phyloP scores from a whole-genome alignment of 2,113 vertebrate genomes.

The Catharus fuscescens region DNA sequence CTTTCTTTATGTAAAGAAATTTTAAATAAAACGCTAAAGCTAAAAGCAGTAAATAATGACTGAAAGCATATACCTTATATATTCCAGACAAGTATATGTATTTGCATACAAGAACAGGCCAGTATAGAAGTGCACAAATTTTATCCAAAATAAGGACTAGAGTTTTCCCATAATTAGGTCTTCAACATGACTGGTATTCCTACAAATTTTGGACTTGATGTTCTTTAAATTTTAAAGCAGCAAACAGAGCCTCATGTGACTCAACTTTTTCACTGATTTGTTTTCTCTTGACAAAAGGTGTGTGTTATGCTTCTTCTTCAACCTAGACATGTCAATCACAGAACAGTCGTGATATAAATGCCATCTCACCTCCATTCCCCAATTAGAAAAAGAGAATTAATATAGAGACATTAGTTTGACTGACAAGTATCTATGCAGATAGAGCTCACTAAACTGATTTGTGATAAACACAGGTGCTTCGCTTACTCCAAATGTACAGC shows the following conservation, averaged over 20 bases:
- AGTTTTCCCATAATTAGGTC: not conserved
- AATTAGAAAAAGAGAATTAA: conserved; percentile 58
- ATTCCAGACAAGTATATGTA: not conserved
- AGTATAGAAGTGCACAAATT: not conserved
- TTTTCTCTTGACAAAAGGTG: not conserved
- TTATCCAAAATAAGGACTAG: not conserved
- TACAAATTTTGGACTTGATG: not conserved
- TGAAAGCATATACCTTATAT: not conserved
- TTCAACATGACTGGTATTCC: rapidly evolving
- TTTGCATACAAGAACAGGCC: not conserved
- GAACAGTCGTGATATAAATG: conserved; percentile 40
- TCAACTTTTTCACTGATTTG: not conserved
- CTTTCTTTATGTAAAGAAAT: not conserved
- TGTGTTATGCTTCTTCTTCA: not conserved
- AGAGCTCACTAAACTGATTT: conserved; percentile 19
- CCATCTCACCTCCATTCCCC: conserved; percentile 24
- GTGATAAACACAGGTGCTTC: conserved; percentile 44
- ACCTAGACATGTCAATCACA: conserved; percentile 30
- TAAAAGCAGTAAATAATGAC: not conserved
- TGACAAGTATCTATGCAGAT: conserved; percentile 48
- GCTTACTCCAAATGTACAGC: conserved; percentile 34
- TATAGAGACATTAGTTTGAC: conserved; percentile 33
- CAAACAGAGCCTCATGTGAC: not conserved
- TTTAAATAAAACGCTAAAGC: not conserved
- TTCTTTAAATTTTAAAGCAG: not conserved